Percentiles rank a stretch among this genome's conserved stretches.
Evolutionary conservation across 23 tunicate species (phyloP).

Genomic region (Diplosoma virens): DNA sequence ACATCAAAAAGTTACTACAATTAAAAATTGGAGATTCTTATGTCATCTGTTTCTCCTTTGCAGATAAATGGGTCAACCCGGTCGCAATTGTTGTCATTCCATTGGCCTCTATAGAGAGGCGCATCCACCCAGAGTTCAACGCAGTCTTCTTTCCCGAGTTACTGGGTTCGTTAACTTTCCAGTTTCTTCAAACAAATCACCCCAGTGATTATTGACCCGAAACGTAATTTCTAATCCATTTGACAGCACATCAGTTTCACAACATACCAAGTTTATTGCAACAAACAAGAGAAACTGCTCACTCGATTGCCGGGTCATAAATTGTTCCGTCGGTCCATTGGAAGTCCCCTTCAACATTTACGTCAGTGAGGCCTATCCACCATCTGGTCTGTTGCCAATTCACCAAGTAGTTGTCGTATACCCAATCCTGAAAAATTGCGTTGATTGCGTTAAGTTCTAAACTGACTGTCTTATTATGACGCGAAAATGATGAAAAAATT

Average conservation of each 20-base stretch:
- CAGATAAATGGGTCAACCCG: constrained; percentile 48
- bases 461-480: too few species aligned
- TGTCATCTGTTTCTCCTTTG: constrained; percentile 36
- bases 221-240: too few species aligned
- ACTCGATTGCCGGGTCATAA: constrained; percentile 46
- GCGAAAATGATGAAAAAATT: too few species aligned
- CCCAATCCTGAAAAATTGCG: constrained; percentile 75
- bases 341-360: constrained; percentile 29
- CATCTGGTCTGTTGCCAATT: constrained; percentile 52
- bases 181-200: constrained; percentile 38
- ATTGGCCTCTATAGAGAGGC: constrained; percentile 59
- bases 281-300: constrained; percentile 1
- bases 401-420: constrained; percentile 44
- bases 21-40: too few species aligned
- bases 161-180: constrained; percentile 73
- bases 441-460: too few species aligned
- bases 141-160: constrained; percentile 77
- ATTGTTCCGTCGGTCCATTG: constrained; percentile 60
- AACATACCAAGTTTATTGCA: not conserved
- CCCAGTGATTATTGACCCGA: too few species aligned
- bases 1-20: not conserved
- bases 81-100: constrained; percentile 88
- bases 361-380: constrained; percentile 93
- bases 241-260: not conserved
- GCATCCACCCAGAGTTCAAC: constrained; percentile 62